Percentiles rank a stretch among this genome's conserved stretches.
These are phyloP conservation scores for Hartigia nigra DNA, from an alignment of 2,888 invertebrate genomes.

Conservation along the genomic window DNA sequence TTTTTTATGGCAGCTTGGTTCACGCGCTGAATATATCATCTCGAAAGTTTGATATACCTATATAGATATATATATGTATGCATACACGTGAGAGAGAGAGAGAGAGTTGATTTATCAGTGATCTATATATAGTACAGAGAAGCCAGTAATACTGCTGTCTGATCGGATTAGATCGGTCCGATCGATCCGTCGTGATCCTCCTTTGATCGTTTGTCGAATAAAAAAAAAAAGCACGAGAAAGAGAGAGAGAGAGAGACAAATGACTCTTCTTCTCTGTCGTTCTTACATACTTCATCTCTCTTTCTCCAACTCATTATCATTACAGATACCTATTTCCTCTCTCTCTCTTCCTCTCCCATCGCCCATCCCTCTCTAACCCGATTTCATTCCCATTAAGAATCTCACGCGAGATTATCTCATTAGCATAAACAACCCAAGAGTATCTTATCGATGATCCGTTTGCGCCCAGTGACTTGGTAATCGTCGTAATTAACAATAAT, in stretches of 20 bases:
- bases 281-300: slow-evolving; percentile 4
- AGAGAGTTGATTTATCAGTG: neutral
- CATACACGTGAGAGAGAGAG: neutral
- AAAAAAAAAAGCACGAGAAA: neutral
- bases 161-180: slow-evolving; percentile 20
- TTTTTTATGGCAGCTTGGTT: neutral
- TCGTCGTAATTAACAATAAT: slow-evolving; percentile 26
- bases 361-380: neutral
- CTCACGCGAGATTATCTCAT: slow-evolving; percentile 23
- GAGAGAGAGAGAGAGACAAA: no score
- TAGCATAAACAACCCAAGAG: slow-evolving; percentile 35
- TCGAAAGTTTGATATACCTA: neutral
- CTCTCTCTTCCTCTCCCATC: slow-evolving; percentile 7
- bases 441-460: slow-evolving; percentile 16
- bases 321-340: neutral
- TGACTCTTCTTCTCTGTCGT: no score
- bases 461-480: slow-evolving; percentile 21
- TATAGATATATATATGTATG: neutral
- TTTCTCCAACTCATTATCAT: slow-evolving; percentile 9
- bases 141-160: slow-evolving; percentile 9
- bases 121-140: neutral
- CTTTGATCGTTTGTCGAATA: neutral
- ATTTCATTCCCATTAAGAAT: slow-evolving; percentile 16
- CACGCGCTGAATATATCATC: neutral
- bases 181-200: neutral